These are phyloP conservation scores for Ptyas mucosa DNA, from an alignment of 2,113 vertebrate species.

Conservation along the genomic window DNA sequence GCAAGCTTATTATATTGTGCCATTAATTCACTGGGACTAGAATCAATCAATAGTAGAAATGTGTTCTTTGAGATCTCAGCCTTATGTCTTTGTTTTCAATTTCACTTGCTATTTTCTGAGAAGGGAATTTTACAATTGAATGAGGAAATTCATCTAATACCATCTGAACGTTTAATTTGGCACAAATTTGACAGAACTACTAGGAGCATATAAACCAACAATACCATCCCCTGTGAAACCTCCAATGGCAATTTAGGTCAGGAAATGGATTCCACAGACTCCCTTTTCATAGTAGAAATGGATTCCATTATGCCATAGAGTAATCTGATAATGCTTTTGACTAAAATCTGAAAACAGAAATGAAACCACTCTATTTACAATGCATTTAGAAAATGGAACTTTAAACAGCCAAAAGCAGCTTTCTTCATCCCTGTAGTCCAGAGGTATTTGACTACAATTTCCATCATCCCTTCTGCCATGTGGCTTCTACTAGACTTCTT, in stretches of 20 bases:
- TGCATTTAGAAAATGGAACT: neutral
- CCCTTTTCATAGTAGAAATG: neutral
- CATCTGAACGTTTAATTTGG: neutral
- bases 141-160: neutral
- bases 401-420: neutral
- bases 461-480: neutral
- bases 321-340: neutral
- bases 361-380: neutral
- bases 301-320: neutral
- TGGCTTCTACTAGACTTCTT: neutral
- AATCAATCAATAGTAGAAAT: neutral
- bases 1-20: neutral
- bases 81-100: slow-evolving; percentile 18
- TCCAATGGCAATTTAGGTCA: neutral
- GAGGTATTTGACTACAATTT: neutral
- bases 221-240: neutral
- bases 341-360: neutral
- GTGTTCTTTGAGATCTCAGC: neutral
- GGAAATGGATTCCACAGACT: neutral
- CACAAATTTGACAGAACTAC: neutral
- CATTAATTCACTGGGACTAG: neutral
- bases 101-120: neutral
- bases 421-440: neutral
- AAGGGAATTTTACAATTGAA: neutral
- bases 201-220: accelerated